A percentile compares a stretch with the other conserved stretches of the same genome.
Conservation (phyloP, 1,140 invertebrate genomes). For the Megalonaias nervosa region DNA sequence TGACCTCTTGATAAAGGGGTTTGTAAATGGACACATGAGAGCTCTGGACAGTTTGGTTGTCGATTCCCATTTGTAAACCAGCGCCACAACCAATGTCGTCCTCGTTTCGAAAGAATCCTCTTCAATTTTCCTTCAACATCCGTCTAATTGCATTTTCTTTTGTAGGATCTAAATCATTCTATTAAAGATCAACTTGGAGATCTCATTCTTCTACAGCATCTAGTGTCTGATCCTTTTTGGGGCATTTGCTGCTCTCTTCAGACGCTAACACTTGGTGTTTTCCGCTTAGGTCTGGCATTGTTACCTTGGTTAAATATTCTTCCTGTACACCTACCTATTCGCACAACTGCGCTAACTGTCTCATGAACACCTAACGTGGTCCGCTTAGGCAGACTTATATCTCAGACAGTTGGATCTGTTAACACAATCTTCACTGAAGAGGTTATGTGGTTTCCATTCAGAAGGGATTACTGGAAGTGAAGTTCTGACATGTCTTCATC, state of each 20-base stretch:
- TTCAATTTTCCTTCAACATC: conserved; percentile 19
- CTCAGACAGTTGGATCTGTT: conserved; percentile 3
- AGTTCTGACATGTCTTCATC: background rate
- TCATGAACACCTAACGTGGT: background rate
- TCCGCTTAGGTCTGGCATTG: background rate
- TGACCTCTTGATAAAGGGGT: conserved; percentile 18
- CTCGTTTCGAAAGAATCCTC: conserved; percentile 19
- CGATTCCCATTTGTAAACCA: conserved; percentile 17
- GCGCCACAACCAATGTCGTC: conserved; percentile 24
- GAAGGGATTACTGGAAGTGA: background rate
- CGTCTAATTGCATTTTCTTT: conserved; percentile 12
- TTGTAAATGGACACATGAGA: conserved; percentile 1
- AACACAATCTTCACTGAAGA: conserved; percentile 11
- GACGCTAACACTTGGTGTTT: background rate
- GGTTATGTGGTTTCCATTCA: background rate
- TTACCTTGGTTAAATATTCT: background rate
- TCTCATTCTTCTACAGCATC: background rate
- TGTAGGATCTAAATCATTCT: background rate
- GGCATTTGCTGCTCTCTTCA: background rate
- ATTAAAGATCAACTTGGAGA: conserved; percentile 9
- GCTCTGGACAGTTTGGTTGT: conserved; percentile 5
- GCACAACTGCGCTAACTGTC: background rate
- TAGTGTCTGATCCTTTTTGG: background rate
- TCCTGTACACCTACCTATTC: too few species aligned
- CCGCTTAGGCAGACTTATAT: background rate